Conservation (phyloP, 2,888 invertebrate species). For the Chaitophorus viminalis region DNA sequence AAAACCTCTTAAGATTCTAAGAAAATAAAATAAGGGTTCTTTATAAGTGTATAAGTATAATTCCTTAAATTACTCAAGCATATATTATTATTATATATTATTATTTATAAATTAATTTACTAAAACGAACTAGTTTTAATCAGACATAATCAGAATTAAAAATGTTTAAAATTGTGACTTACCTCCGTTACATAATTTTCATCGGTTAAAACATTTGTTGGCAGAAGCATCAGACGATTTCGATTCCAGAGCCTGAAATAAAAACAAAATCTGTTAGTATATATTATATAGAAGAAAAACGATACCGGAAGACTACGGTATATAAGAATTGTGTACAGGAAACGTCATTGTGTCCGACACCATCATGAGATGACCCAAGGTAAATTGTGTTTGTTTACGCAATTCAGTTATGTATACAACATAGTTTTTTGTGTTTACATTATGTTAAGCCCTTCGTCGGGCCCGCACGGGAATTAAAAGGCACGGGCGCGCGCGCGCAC, state of each 20-base stretch:
- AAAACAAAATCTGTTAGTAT: neutral
- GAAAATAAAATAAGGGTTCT: neutral
- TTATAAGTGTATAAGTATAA: too few relatives aligned
- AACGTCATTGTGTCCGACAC: neutral
- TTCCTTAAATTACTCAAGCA: too few relatives aligned
- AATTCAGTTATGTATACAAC: neutral
- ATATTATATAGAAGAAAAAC: neutral
- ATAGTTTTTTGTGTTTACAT: slow-evolving; percentile 20
- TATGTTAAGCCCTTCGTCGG: slow-evolving; percentile 20
- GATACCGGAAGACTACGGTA: neutral
- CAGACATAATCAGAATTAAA: too few relatives aligned
- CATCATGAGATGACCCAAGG: neutral
- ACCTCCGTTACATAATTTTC: slow-evolving; percentile 62
- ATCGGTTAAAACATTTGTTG: slow-evolving; percentile 58
- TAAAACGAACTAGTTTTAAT: neutral
- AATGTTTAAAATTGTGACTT: slow-evolving; percentile 12
- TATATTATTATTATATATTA: too few relatives aligned
- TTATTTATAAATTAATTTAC: too few relatives aligned
- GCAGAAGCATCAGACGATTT: slow-evolving; percentile 62
- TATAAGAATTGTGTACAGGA: neutral
- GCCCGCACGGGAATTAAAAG: neutral
- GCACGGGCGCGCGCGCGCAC: neutral
- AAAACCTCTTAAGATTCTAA: neutral
- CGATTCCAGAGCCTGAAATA: slow-evolving; percentile 56
- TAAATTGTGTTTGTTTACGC: neutral